Evolutionary conservation across 2,113 vertebrate species (phyloP), one percentile per base, ranked within the genome.

Genomic region (Bubo bubo): DNA sequence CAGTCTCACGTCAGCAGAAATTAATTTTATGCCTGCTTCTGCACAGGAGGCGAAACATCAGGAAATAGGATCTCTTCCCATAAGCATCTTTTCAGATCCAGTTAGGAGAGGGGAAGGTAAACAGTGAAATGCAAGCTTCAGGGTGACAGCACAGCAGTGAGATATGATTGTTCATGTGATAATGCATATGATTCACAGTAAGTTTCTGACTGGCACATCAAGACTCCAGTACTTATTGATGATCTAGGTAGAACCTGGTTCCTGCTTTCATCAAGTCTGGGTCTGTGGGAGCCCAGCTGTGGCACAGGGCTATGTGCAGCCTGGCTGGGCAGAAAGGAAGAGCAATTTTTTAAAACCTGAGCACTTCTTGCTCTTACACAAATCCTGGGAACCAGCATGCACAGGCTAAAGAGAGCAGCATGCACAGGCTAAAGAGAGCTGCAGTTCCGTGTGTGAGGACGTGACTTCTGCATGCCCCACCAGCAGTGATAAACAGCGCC

Each of bases 11-110:
- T 67, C 74, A 90, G 67, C 81, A 93, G 80, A 92, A 96, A 96
- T 93, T 88, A 96, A 95, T 96, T 93, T 97, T 91, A 91, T 94
- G 80, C 50, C 67, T 96, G 84, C 74, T n/a, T 91, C 80, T 94
- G 89, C 87, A 93, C 50, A 94, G 89, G 93, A 96, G 81, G 62
- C 74, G 94, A 91, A 95, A 90, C 87, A 94, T 93, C 81, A 88
- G 84, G 84, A 96, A 96, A 93, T 23, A 70, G 83, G 39, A 94
- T 91, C 74, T 91, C 84, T 91, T 89, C 93, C 88, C 74, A 74
- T 73, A 79, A 82, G 77, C 81, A 73, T 90, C 87, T 90, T 96
- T 89, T 93, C 84, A 94, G 71, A 93, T 89, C 58, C 87, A 73
- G 63, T 93, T 86, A 93, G 84, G 55, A 79, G 58, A 64, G 14